Evolutionary conservation across 2,888 invertebrate species (phyloP), one percentile per base, ranked within the genome.

Genomic region (Petrophora chlorosata): DNA sequence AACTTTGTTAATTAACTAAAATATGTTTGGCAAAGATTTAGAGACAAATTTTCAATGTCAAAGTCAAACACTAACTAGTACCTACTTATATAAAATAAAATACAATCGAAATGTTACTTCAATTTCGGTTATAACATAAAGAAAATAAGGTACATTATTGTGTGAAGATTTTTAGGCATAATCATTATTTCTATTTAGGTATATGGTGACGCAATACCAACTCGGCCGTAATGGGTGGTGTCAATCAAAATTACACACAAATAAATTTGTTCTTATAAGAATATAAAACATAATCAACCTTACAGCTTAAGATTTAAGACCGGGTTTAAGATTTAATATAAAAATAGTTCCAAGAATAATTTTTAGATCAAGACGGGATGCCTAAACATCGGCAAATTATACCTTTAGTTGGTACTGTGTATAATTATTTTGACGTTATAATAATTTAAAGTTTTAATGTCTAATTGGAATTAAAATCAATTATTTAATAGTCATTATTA

Each of bases 161-260:
- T 46, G 30, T 61, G 45, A 40, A 54, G 48, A 53, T 48, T 61
- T 56, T 59, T 48, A 16, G 58, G 63, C 61, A 51, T 59, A 59
- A 56, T 56, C 59, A 56, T 67, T 69, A 70, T 73, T 70, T 76
- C 73, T 77, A 79, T 77, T 78, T 79, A 78, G 77, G 79, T 78
- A 81, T 73, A 70, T 67, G 80, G 80, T 89, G 89, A 89, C 89
- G 89, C 84, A 89, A 89, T 82, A 75, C 73, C 81, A 79, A 80
- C 79, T 81, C 80, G 76, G 75, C 80, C 82, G 83, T 89, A 89
- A 89, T 88, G 88, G 89, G 80, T 73, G 84, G 82, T 89, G 89
- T 90, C 89, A 90, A 89, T 89, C 89, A 90, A 89, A 90, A 88
- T 88, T 87, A 88, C 79, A 82, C 71, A 78, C 77, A 74, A 76